A percentile compares a stretch with the other conserved stretches of the same genome.
These are phyloP conservation scores for Varecia variegata DNA, from an alignment of 2,797 vertebrate genomes.

Conservation along the genomic window DNA sequence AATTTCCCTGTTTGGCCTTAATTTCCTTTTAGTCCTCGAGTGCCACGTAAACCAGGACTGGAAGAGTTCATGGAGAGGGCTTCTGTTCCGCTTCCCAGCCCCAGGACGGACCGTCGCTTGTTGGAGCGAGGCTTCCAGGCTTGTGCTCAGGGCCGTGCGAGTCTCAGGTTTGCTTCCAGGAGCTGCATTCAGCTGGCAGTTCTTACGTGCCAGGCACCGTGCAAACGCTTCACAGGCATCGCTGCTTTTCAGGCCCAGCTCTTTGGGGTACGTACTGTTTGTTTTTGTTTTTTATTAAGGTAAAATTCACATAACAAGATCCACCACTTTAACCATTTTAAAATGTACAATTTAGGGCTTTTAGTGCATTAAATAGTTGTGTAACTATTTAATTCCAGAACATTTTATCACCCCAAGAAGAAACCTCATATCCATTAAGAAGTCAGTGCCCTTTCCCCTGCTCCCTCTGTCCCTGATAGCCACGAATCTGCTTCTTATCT, in stretches of 20 bases:
- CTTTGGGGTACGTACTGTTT: not conserved
- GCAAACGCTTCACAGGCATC: not conserved
- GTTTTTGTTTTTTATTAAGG: not conserved
- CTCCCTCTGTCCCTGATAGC: not conserved
- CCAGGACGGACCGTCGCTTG: not conserved
- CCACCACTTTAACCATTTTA: not conserved
- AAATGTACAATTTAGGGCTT: not conserved
- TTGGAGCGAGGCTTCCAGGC: not conserved
- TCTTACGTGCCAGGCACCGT: fast-evolving
- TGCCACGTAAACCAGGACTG: not conserved
- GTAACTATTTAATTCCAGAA: not conserved
- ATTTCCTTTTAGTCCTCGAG: not conserved
- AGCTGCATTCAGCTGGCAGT: no score
- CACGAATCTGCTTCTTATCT: no score
- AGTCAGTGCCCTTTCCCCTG: not conserved
- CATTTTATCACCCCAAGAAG: not conserved
- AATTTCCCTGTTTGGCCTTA: not conserved
- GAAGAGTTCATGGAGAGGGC: not conserved
- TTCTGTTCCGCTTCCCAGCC: not conserved
- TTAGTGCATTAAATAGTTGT: not conserved
- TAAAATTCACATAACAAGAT: not conserved
- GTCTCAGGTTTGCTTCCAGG: not conserved
- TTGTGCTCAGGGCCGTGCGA: not conserved
- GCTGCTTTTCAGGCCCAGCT: not conserved
- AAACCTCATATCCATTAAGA: not conserved